Evolutionary conservation across 2,797 vertebrate genomes (phyloP).

Genomic region (Ara ararauna): DNA sequence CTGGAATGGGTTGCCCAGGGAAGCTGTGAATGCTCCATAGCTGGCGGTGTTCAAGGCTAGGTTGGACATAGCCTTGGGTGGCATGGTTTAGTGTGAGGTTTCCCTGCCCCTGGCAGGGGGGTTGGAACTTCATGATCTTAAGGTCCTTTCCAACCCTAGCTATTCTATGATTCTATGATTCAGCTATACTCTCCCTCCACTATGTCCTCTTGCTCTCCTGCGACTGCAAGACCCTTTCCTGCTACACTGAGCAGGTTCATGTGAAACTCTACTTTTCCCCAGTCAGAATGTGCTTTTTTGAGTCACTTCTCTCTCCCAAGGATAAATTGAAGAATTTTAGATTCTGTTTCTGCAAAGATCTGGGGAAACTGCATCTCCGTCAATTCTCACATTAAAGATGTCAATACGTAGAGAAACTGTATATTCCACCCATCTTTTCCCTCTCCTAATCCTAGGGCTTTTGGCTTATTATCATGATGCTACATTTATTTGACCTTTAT

Average conservation of each 20-base stretch:
- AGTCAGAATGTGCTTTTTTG: neutral
- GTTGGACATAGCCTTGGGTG: no score
- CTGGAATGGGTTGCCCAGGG: no score
- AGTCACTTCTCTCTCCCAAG: neutral
- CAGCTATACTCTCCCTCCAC: rapidly evolving
- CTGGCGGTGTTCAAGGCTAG: no score
- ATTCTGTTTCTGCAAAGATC: neutral
- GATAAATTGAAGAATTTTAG: neutral
- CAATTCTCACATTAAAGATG: neutral
- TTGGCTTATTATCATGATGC: neutral
- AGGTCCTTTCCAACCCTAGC: no score
- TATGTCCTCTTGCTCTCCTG: neutral
- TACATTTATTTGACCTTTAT: conserved; percentile 52
- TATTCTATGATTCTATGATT: no score
- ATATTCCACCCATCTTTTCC: neutral
- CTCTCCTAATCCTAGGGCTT: neutral
- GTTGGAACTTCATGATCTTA: no score
- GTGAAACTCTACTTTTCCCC: neutral
- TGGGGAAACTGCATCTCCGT: neutral
- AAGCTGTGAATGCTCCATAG: no score
- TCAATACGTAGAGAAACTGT: neutral
- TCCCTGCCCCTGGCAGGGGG: no score
- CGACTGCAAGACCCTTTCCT: neutral
- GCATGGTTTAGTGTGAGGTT: no score
- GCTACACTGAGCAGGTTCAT: neutral